Percentiles rank a stretch among this genome's conserved stretches.
phyloP scores from a whole-genome alignment of 1,140 invertebrate genomes.

The Drosophila suzukii region DNA sequence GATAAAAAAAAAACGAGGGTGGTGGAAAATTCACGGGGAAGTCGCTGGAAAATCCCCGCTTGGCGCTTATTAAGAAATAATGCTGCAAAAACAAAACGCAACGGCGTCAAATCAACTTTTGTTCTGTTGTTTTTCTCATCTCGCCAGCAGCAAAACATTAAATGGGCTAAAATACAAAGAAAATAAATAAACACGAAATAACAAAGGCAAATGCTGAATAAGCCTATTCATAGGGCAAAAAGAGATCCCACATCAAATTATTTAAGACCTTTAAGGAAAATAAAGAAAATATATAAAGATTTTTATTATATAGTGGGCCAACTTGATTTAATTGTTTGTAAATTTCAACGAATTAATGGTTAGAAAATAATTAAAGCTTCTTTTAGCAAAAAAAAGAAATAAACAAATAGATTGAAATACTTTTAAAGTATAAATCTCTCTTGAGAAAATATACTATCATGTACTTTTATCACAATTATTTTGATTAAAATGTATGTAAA shows the following conservation, averaged over 20 bases:
- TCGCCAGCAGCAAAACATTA: constrained; percentile 47
- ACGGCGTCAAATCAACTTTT: constrained; percentile 74
- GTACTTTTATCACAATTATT: too few species aligned
- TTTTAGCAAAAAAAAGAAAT: too few species aligned
- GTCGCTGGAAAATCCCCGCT: constrained; percentile 31
- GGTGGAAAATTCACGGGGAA: not conserved
- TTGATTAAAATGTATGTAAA: too few species aligned
- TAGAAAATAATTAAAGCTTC: too few species aligned
- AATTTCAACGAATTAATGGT: too few species aligned
- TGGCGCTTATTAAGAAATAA: constrained; percentile 78
- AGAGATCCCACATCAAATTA: not conserved
- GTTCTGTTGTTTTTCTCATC: constrained; percentile 21
- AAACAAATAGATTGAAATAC: too few species aligned
- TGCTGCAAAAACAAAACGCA: constrained; percentile 74
- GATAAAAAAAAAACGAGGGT: constrained; percentile 1
- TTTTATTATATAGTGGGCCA: not conserved
- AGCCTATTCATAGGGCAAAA: not conserved
- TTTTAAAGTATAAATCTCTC: too few species aligned
- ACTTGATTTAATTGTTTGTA: not conserved
- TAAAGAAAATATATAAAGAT: not conserved
- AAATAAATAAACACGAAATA: constrained; percentile 5
- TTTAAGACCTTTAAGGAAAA: not conserved
- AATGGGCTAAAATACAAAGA: constrained; percentile 8
- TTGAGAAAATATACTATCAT: too few species aligned
- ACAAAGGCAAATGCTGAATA: not conserved